A percentile compares a stretch with the other conserved stretches of the same genome.
These are phyloP conservation scores for Ctenomys sociabilis DNA, from an alignment of 2,113 vertebrate species.

Conservation along the genomic window DNA sequence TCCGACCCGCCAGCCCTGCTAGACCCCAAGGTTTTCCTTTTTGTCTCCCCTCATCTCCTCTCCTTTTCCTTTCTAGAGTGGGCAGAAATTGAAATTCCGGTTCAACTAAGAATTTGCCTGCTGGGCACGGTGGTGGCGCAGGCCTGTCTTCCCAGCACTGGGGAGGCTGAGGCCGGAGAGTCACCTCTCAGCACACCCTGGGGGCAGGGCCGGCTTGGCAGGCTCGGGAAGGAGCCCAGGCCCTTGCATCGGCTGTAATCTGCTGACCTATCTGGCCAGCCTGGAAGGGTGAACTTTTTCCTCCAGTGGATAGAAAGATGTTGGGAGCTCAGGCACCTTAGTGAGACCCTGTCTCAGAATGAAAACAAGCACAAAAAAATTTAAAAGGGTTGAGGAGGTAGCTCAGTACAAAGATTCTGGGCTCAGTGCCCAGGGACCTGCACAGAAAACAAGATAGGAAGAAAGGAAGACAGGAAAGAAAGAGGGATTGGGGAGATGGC, in stretches of 20 bases:
- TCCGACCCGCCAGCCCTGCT: neutral
- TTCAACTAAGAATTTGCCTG: constrained; percentile 31
- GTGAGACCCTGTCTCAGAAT: too few species aligned
- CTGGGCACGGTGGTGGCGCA: neutral
- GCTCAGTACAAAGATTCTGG: neutral
- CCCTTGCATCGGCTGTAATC: too few species aligned
- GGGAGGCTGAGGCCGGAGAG: neutral
- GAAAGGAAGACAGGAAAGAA: neutral
- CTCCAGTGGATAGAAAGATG: neutral
- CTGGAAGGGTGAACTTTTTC: neutral
- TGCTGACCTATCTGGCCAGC: too few species aligned
- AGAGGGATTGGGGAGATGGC: too few species aligned
- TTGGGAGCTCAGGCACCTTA: neutral
- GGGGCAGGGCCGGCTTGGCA: too few species aligned
- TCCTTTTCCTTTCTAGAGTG: neutral
- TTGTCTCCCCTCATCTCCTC: neutral
- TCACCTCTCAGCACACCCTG: neutral
- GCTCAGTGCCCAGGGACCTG: neutral
- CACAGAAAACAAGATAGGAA: neutral
- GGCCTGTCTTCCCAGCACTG: neutral
- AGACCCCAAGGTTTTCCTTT: neutral
- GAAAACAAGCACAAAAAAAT: too few species aligned
- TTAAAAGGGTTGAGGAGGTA: neutral
- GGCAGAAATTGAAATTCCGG: constrained; percentile 8
- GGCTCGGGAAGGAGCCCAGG: too few species aligned